Evolutionary conservation across 1,140 invertebrate species (phyloP), one percentile per base, ranked within the genome.

Genomic region (Rhynchophorus ferrugineus): DNA sequence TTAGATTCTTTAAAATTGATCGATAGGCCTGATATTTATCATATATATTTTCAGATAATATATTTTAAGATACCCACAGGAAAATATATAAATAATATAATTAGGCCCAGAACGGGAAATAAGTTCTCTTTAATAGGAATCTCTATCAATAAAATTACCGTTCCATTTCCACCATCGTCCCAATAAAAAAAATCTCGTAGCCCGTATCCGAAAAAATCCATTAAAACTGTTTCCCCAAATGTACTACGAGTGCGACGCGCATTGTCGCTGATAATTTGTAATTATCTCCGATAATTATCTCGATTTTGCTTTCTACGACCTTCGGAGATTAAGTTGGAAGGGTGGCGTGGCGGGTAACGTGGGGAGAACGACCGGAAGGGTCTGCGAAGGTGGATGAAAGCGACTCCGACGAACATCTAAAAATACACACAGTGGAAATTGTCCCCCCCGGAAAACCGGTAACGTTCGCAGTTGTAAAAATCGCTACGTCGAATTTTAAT

Each of bases 201-300:
- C 5, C 24, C 11, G 5, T 5, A 29, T 6, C 24, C 24, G 5
- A 11, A 29, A 29, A 29, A 29, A 29, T 29, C 24, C 24, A 29
- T 29, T 29, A 29, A 29, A 29, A 29, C 24, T 6, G 24, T 29
- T 29, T 29, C 24, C 24, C 24, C 24, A 11, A 6, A 29, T 29
- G 24, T 29, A 29, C 24, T 29, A 5, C 24, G 5, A 6, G 24
- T 29, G 5, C 24, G 24, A 11, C 11, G 5, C 24, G 24, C 5
- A 29, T 29, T 29, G 24, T 29, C 24, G 24, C 11, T 29, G 24
- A 29, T 50, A 57, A 57, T 57, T 57, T 46, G 45, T 57, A 57
- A 57, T 57, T 57, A 57, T 57, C 56, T 46, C 29, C 36, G 56
- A 57, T 57, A 57, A 57, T 57, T 57, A 57, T 57, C 56, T 54